Conservation (phyloP, 2,888 invertebrate genomes). For the Unio delphinus region DNA sequence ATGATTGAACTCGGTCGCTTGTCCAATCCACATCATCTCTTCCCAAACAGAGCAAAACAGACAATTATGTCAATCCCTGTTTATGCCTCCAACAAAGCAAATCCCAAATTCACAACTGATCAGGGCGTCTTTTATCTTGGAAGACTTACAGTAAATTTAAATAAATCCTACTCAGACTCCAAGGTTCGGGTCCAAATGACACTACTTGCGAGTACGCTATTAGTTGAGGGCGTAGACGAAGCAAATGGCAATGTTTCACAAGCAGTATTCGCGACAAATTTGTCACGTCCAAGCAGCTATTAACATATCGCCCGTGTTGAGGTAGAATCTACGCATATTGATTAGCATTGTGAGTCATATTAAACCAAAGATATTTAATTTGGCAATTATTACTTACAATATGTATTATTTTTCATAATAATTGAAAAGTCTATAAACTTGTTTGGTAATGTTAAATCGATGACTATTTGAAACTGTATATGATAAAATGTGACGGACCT, state of each 20-base stretch:
- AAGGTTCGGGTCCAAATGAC: constrained; percentile 17
- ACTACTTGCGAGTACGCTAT: constrained; percentile 13
- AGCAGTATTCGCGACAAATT: constrained; percentile 3
- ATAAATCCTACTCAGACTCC: constrained; percentile 13
- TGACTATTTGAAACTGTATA: too few species aligned
- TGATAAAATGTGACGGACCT: too few species aligned
- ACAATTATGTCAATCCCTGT: constrained; percentile 21
- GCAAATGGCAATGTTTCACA: constrained; percentile 6
- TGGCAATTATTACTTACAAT: too few species aligned
- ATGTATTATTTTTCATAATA: too few species aligned
- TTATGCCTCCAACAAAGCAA: constrained; percentile 10
- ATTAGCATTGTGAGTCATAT: too few species aligned
- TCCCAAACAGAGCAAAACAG: constrained; percentile 23
- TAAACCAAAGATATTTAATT: too few species aligned
- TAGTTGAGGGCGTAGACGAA: constrained; percentile 24
- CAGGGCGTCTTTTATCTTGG: constrained; percentile 21
- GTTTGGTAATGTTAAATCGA: too few species aligned
- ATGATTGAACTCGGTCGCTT: constrained; percentile 15
- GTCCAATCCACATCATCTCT: constrained; percentile 8
- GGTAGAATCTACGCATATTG: too few species aligned
- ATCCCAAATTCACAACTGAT: constrained; percentile 25
- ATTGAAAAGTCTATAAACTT: too few species aligned
- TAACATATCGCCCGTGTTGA: background rate
- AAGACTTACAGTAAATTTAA: constrained; percentile 24
- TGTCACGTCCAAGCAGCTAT: constrained; percentile 5